A percentile compares a stretch with the other conserved stretches of the same genome.
Evolutionary conservation across 2,888 invertebrate species (phyloP).

Genomic region (Amiota minor): DNA sequence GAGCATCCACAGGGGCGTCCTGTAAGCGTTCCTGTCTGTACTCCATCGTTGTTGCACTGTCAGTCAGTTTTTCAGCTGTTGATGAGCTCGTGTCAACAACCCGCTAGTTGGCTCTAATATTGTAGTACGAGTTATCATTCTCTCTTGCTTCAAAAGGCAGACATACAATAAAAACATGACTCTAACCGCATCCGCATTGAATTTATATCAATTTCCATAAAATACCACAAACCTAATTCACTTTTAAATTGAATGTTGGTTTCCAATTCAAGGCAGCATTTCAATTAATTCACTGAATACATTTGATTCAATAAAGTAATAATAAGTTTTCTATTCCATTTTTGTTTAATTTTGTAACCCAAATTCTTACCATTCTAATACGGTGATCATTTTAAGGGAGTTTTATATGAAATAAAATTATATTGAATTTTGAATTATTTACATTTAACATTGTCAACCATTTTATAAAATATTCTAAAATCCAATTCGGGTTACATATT

Average conservation of each 20-base stretch:
- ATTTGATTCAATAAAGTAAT: background rate
- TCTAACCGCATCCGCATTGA: constrained; percentile 11
- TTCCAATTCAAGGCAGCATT: background rate
- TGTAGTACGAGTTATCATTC: background rate
- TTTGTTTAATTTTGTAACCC: background rate
- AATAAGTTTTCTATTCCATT: no score
- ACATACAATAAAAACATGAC: background rate
- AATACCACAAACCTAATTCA: constrained; percentile 12
- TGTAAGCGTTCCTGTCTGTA: background rate
- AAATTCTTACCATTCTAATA: no score
- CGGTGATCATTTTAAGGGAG: no score
- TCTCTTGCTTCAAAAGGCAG: background rate
- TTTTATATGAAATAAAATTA: no score
- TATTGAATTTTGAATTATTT: no score
- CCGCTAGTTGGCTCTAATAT: background rate
- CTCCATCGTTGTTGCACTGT: background rate
- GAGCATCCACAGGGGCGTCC: background rate
- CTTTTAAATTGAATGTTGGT: constrained; percentile 8
- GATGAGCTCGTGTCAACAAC: constrained; percentile 25
- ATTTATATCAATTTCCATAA: constrained; percentile 18
- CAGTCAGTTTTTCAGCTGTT: background rate
- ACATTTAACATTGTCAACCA: no score
- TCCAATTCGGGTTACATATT: no score
- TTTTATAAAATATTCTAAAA: no score
- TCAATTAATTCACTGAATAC: constrained; percentile 1